A percentile compares a stretch with the other conserved stretches of the same genome.
Evolutionary conservation across 2,797 vertebrate species (phyloP).

Genomic region (Hemibagrus guttatus): DNA sequence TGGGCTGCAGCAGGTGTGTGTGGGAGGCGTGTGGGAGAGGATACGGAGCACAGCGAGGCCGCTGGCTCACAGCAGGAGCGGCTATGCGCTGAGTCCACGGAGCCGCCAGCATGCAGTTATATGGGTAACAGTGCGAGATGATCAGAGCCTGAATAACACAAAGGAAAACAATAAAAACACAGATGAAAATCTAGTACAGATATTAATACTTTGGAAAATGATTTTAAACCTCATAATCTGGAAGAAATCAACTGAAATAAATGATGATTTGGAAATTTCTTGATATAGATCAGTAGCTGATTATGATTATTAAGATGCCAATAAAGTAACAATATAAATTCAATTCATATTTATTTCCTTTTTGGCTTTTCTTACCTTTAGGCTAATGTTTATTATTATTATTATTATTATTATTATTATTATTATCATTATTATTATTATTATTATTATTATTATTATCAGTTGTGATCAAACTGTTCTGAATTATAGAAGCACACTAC

Average conservation of each 20-base stretch:
- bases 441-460: no score
- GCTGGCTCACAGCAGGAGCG: constrained; percentile 73
- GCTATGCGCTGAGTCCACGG: constrained; percentile 74
- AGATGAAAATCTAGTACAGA: background rate
- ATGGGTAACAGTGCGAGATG: constrained; percentile 87
- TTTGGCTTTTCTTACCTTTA: background rate
- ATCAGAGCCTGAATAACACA: constrained; percentile 77
- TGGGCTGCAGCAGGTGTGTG: constrained; percentile 8
- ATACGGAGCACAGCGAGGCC: constrained; percentile 79
- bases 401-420: background rate
- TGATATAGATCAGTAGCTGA: background rate
- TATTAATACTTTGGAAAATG: background rate
- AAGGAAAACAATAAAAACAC: background rate
- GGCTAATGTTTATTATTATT: background rate
- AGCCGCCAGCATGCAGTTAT: constrained; percentile 75
- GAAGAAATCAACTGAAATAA: background rate
- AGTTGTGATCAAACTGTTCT: no score
- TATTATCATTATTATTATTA: no score
- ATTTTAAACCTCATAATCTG: background rate
- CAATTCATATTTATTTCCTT: background rate
- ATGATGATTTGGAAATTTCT: background rate
- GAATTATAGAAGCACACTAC: no score
- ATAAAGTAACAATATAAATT: background rate
- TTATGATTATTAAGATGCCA: background rate
- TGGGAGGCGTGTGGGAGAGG: constrained; percentile 56